These are phyloP conservation scores for Nasonia giraulti DNA, from an alignment of 1,140 invertebrate species.

Conservation along the genomic window DNA sequence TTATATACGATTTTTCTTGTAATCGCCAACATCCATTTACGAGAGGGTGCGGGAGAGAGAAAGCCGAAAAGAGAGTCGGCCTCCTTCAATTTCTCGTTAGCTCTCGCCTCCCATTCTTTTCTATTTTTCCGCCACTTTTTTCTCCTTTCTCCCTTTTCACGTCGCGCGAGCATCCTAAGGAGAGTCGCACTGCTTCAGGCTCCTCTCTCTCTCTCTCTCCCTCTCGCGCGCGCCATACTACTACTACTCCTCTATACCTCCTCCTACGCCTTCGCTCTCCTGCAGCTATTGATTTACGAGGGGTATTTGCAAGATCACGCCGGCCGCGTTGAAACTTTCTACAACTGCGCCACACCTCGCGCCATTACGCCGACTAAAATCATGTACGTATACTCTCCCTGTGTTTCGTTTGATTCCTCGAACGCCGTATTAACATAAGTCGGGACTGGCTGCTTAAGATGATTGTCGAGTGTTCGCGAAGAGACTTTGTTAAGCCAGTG, in stretches of 20 bases:
- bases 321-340: slow-evolving; percentile 67
- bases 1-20: slow-evolving; percentile 71
- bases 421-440: neutral
- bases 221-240: neutral
- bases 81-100: slow-evolving; percentile 71
- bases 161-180: slow-evolving; percentile 34
- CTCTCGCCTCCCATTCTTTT: slow-evolving; percentile 49
- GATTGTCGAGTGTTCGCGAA: neutral
- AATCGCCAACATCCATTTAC: slow-evolving; percentile 70
- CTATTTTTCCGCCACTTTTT: slow-evolving; percentile 24
- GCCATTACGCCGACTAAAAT: slow-evolving; percentile 4
- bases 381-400: slow-evolving; percentile 7
- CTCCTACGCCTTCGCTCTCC: slow-evolving; percentile 16
- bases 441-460: neutral
- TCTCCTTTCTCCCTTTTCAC: slow-evolving; percentile 12
- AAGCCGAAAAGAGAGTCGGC: slow-evolving; percentile 29
- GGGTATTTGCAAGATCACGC: slow-evolving; percentile 71
- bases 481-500: slow-evolving; percentile 23
- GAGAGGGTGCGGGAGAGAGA: neutral
- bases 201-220: neutral
- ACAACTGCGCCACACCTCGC: slow-evolving; percentile 62
- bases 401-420: neutral
- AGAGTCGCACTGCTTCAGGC: slow-evolving; percentile 1
- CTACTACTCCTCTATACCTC: neutral
- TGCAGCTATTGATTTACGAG: slow-evolving; percentile 68